Conservation (phyloP, 2,797 vertebrate species). For the Oreochromis grahami region DNA sequence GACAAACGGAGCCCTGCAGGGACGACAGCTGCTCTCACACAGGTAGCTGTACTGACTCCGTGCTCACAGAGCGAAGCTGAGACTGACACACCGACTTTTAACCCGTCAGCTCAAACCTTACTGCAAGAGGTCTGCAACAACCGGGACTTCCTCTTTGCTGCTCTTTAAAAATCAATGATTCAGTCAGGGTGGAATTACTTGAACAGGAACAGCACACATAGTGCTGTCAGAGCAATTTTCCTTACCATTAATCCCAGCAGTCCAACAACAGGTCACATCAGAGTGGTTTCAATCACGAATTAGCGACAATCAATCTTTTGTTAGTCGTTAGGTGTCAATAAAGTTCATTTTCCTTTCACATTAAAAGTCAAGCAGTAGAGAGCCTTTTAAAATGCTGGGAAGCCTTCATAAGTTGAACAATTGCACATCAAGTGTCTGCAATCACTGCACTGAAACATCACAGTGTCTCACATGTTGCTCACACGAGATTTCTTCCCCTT, state of each 20-base stretch:
- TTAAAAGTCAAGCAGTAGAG: not conserved
- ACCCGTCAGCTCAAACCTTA: not conserved
- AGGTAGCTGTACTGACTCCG: not conserved
- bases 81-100: not conserved
- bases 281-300: not conserved
- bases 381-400: not conserved
- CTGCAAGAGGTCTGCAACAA: not conserved
- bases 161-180: not conserved
- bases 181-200: not conserved
- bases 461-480: accelerated
- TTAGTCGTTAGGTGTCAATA: not conserved
- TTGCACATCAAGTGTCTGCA: accelerated
- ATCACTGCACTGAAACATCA: not conserved
- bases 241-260: not conserved
- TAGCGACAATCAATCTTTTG: not conserved
- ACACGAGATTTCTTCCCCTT: not conserved
- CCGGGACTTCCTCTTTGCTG: not conserved
- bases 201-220: not conserved
- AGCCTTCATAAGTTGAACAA: not conserved
- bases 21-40: constrained; percentile 12
- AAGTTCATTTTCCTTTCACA: not conserved
- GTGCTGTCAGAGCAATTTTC: not conserved
- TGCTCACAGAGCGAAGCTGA: not conserved
- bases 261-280: not conserved
- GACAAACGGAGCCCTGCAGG: not conserved